A percentile compares a stretch with the other conserved stretches of the same genome.
phyloP scores from a whole-genome alignment of 2,113 vertebrate species.

The Anarhynchus alexandrinus region DNA sequence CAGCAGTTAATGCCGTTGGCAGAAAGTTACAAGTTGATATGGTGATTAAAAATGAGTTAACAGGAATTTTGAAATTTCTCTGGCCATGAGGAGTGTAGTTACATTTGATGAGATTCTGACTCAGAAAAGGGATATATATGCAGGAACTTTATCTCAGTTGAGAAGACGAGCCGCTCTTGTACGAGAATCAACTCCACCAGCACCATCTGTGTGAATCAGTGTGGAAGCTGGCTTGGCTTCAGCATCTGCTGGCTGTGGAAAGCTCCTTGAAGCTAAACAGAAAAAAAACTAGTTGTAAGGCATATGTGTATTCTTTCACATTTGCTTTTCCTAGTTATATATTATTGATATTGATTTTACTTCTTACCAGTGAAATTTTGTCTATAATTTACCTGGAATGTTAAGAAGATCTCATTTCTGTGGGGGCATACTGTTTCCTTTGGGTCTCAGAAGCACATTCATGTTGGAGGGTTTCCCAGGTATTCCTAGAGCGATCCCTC shows the following conservation, averaged over 20 bases:
- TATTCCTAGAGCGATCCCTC: not conserved
- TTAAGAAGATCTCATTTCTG: not conserved
- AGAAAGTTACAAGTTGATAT: not conserved
- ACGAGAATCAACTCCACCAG: not conserved
- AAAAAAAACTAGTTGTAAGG: not conserved
- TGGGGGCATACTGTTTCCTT: not conserved
- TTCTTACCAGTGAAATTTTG: not conserved
- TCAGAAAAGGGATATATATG: not conserved
- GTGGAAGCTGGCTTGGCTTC: not conserved
- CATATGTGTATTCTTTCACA: not conserved
- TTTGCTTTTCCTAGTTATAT: not conserved
- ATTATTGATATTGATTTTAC: not conserved
- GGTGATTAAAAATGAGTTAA: conserved; percentile 3
- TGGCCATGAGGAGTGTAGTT: not conserved
- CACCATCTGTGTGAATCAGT: not conserved
- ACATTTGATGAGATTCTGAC: not conserved
- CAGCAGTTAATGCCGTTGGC: not conserved
- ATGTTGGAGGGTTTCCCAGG: not conserved
- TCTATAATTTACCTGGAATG: not conserved
- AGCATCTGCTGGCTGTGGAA: conserved; percentile 25
- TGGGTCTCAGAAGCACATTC: not conserved
- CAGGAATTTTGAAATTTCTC: not conserved
- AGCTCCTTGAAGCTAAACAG: conserved; percentile 2
- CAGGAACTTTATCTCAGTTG: not conserved
- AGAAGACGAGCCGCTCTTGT: not conserved